Conservation (phyloP, 37 sponge, comb jelly and placozoan genomes). For the Beroe forskalii region DNA sequence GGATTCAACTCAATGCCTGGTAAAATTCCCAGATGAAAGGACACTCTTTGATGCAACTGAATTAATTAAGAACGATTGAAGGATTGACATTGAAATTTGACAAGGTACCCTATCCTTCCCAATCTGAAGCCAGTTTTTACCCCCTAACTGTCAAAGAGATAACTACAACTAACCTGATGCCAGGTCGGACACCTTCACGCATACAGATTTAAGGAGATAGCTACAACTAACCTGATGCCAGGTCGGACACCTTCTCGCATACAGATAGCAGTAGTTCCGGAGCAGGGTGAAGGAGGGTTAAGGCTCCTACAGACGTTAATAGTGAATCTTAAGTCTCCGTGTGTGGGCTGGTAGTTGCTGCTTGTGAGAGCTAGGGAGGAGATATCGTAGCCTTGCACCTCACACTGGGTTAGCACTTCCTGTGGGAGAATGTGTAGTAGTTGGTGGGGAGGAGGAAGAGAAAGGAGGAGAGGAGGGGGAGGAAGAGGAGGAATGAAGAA, state of each 20-base stretch:
- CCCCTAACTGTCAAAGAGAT: too few relatives aligned
- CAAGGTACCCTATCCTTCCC: too few relatives aligned
- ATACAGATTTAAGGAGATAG: neutral
- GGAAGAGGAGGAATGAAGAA: too few relatives aligned
- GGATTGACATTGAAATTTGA: too few relatives aligned
- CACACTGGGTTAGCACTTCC: conserved; percentile 26
- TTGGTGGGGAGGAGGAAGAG: too few relatives aligned
- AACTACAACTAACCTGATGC: conserved; percentile 15
- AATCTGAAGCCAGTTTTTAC: too few relatives aligned
- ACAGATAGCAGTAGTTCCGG: conserved; percentile 4
- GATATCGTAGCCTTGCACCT: conserved; percentile 24
- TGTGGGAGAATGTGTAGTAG: neutral
- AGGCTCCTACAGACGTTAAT: conserved; percentile 23
- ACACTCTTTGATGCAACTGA: too few relatives aligned
- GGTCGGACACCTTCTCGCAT: neutral
- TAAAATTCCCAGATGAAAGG: too few relatives aligned
- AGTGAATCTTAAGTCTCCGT: neutral
- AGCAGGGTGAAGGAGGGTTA: conserved; percentile 16
- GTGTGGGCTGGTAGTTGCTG: conserved; percentile 17
- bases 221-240: conserved; percentile 23
- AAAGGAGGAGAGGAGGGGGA: too few relatives aligned
- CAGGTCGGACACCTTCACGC: neutral
- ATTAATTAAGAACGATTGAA: too few relatives aligned
- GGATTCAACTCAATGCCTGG: too few relatives aligned
- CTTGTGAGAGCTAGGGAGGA: conserved; percentile 12